A percentile compares a stretch with the other conserved stretches of the same genome.
Evolutionary conservation across 2,113 vertebrate genomes (phyloP).

Genomic region (Rhinogobius similis): DNA sequence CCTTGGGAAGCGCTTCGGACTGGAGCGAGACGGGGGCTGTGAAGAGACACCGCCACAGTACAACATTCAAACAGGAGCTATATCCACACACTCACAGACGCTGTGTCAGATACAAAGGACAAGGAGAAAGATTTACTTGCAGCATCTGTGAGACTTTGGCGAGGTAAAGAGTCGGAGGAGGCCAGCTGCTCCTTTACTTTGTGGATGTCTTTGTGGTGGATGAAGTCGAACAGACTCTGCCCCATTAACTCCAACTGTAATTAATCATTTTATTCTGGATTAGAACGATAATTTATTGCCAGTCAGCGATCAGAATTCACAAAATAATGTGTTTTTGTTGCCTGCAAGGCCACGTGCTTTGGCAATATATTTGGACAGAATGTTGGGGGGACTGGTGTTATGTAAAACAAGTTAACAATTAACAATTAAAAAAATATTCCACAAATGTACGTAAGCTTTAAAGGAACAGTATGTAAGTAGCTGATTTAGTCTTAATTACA

Average conservation of each 20-base stretch:
- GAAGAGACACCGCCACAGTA: constrained; percentile 5
- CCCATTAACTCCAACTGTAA: constrained; percentile 82
- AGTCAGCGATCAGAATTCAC: background rate
- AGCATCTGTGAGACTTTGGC: constrained; percentile 81
- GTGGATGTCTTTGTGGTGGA: constrained; percentile 88
- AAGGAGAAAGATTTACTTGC: constrained; percentile 75
- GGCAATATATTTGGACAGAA: too few species aligned
- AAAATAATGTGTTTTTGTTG: background rate
- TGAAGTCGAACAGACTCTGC: constrained; percentile 86
- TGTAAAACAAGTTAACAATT: background rate
- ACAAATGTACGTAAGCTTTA: too few species aligned
- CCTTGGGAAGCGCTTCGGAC: constrained; percentile 71
- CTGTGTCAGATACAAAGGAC: background rate
- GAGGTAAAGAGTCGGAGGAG: constrained; percentile 74
- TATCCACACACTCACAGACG: background rate
- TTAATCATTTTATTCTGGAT: background rate
- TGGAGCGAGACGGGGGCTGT: constrained; percentile 80
- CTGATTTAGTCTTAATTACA: too few species aligned
- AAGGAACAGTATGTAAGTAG: too few species aligned
- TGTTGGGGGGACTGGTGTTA: too few species aligned
- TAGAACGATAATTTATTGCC: background rate
- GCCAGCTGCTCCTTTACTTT: constrained; percentile 90
- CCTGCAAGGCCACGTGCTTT: too few species aligned
- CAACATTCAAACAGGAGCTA: background rate
- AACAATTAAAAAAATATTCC: too few species aligned